phyloP scores from a whole-genome alignment of 2,113 vertebrate genomes.

The Spea multiplicata region DNA sequence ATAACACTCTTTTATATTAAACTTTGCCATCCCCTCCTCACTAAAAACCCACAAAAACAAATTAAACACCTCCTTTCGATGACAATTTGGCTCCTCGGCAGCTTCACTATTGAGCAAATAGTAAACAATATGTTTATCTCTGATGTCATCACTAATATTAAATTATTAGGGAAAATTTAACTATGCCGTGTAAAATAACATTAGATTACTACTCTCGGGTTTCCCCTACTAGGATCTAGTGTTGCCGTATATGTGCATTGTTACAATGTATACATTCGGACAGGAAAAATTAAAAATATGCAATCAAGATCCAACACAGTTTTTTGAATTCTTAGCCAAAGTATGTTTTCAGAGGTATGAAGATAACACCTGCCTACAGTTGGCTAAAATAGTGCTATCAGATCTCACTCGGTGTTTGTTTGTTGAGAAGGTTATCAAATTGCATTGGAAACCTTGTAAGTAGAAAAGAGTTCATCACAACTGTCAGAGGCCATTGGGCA shows the following conservation, averaged over 20 bases:
- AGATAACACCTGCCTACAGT: neutral
- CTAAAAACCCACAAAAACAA: too few species aligned
- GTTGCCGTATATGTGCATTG: too few species aligned
- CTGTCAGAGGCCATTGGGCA: neutral
- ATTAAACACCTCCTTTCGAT: too few species aligned
- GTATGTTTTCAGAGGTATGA: neutral
- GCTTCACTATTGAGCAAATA: too few species aligned
- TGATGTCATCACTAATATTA: too few species aligned
- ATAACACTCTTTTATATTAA: neutral
- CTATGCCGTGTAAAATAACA: too few species aligned
- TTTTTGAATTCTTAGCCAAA: neutral
- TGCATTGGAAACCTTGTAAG: neutral
- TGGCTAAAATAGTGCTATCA: neutral
- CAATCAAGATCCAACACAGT: neutral
- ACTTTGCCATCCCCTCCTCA: too few species aligned
- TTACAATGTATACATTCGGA: neutral
- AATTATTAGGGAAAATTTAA: too few species aligned
- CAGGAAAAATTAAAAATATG: neutral
- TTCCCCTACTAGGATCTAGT: too few species aligned
- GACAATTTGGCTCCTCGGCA: too few species aligned
- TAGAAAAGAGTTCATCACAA: neutral
- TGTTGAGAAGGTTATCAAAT: conserved; percentile 1
- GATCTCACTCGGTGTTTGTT: neutral
- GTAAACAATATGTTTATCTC: too few species aligned
- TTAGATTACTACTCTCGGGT: too few species aligned